These are phyloP conservation scores for Diadema setosum DNA, from an alignment of 35 echinoderm and acorn worm genomes.

Conservation along the genomic window DNA sequence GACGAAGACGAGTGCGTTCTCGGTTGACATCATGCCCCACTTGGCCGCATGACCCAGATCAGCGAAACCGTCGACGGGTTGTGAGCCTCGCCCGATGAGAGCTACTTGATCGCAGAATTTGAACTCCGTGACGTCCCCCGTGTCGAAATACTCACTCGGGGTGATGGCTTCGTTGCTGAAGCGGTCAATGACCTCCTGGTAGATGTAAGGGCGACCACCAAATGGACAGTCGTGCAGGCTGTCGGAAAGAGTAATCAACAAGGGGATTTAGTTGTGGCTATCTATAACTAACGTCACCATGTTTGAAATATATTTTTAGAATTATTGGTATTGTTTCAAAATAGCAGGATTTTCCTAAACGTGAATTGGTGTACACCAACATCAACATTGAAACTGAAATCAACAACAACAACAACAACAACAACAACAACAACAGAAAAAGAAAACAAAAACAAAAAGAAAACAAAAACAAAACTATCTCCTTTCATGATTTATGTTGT, in stretches of 20 bases:
- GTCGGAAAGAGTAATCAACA: no score
- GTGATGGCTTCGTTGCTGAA: constrained; percentile 52
- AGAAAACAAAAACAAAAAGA: neutral
- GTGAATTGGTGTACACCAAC: no score
- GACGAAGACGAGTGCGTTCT: constrained; percentile 65
- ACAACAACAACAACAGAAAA: neutral
- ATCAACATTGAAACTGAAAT: neutral
- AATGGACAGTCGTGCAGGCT: constrained; percentile 52
- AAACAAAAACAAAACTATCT: neutral
- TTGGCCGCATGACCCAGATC: constrained; percentile 35
- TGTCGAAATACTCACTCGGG: constrained; percentile 49
- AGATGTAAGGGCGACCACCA: constrained; percentile 61
- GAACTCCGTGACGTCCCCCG: constrained; percentile 85
- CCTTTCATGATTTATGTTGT: no score
- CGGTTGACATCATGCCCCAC: constrained; percentile 53
- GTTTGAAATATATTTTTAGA: no score
- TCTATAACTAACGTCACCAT: no score
- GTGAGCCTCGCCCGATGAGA: constrained; percentile 1
- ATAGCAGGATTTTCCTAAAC: no score
- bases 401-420: neutral
- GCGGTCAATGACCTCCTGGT: constrained; percentile 76
- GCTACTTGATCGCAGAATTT: constrained; percentile 61
- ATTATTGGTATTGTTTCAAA: no score
- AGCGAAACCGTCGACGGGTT: constrained; percentile 14
- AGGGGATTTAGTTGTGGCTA: no score